Base-by-base conservation (phyloP, 2,888 invertebrate species). In the Meliscaeva auricollis region DNA sequence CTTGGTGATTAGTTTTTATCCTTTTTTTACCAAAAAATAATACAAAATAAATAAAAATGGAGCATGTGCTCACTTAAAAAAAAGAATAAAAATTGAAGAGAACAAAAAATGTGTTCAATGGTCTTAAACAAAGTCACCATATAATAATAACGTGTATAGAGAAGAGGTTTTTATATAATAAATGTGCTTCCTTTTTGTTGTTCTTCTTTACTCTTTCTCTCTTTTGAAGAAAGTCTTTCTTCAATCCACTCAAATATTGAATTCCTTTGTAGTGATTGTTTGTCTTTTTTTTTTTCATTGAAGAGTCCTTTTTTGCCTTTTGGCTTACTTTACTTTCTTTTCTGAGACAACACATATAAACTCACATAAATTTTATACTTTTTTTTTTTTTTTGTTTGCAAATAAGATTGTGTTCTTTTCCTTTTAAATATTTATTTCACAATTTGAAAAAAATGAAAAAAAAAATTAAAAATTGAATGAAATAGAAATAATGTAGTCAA, bases 191-290 rank as follows among this genome's bases (percentile, higher is more conserved):
- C 35, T 58, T 17, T 5, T 35, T 30, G 30, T 4, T 35, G 41
- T 62, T 62, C 26, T 26, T 52, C 1, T 52, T 6, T n/a, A 26
- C 26, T 26, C 26, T 52, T 52, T 52, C 13, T 1, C 7, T 52
- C 52, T 9, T 54, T 46, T 44, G 1, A 15, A 26, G 26, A 62
- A 44, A 44, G 62, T 54, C 17, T 54, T 60, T 74, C 58, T 41
- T 54, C 54, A 54, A 50, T 73, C 69, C 62, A 56, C 73, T 62
- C 48, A 60, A 30, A 64, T 48, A 69, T 69, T 46, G 30, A 13
- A 80, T 80, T 80, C 69, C 54, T 75, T 75, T 73, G 54, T 60
- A 38, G 30, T 35, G 73, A 68, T 74, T 78, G 41, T 69, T 77
- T 83, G 69, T 69, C 68, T 70, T 78, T 73, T 26, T 26, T 26